phyloP scores from a whole-genome alignment of 2,888 invertebrate species.

The Andrena fulva region DNA sequence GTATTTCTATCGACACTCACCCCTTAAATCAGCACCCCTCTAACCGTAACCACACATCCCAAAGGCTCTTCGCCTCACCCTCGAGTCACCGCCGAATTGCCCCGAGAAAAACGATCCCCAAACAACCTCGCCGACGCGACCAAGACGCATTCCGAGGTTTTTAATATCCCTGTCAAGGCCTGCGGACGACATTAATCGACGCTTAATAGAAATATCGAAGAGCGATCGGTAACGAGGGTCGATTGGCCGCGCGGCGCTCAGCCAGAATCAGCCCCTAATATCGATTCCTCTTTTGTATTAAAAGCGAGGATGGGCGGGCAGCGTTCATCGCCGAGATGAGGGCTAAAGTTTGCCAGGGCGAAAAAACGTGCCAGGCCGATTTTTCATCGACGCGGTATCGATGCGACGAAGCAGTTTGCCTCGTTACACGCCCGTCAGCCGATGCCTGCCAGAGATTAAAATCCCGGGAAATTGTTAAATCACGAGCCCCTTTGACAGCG shows the following conservation, averaged over 20 bases:
- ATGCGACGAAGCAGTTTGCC: conserved; percentile 26
- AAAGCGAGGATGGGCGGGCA: conserved; percentile 8
- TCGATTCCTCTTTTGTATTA: conserved; percentile 48
- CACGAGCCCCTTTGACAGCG: conserved; percentile 53
- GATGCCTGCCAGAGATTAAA: conserved; percentile 48
- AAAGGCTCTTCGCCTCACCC: not conserved
- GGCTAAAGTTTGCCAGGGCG: conserved; percentile 18
- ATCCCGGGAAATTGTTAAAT: conserved; percentile 63
- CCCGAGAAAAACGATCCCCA: not conserved
- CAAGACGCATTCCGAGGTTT: not conserved
- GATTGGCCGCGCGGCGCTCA: conserved; percentile 34
- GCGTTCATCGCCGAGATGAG: conserved; percentile 37
- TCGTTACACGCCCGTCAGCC: conserved; percentile 31
- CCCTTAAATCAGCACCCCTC: too few relatives aligned
- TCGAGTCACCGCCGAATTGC: not conserved
- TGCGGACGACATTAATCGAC: conserved; percentile 34
- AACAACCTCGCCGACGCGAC: not conserved
- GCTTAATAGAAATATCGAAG: conserved; percentile 54
- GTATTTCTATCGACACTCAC: too few relatives aligned
- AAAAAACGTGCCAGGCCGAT: conserved; percentile 6
- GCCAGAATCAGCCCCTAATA: conserved; percentile 30
- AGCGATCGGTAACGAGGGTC: conserved; percentile 12
- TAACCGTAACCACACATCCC: too few relatives aligned
- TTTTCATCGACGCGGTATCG: conserved; percentile 28
- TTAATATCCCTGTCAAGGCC: conserved; percentile 12